Conservation (phyloP, 1,140 invertebrate genomes). For the Apocrypta bakeri region DNA sequence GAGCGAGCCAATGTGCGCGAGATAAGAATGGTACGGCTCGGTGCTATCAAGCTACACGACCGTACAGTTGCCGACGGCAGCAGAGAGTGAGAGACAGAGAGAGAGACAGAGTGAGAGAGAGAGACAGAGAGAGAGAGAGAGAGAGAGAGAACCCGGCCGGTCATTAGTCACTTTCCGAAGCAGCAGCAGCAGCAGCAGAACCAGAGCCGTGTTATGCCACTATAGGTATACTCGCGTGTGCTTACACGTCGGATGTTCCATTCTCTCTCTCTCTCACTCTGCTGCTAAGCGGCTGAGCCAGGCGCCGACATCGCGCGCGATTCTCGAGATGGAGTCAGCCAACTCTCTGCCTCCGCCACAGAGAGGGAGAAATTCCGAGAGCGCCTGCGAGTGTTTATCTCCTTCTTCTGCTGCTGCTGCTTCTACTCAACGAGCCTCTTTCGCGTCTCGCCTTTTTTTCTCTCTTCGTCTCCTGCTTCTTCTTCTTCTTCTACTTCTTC, state of each 20-base stretch:
- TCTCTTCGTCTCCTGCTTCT: constrained; percentile 46
- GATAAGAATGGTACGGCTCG: constrained; percentile 74
- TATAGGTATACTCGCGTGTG: constrained; percentile 2
- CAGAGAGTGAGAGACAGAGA: constrained; percentile 18
- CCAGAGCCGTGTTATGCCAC: constrained; percentile 13
- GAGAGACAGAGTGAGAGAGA: constrained; percentile 55
- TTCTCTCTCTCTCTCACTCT: constrained; percentile 16
- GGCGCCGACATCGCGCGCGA: constrained; percentile 45
- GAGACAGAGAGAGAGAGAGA: constrained; percentile 15
- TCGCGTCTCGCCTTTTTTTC: too few species aligned
- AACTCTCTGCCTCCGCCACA: constrained; percentile 19
- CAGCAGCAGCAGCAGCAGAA: constrained; percentile 66
- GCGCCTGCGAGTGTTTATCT: constrained; percentile 48
- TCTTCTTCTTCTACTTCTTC: constrained; percentile 50
- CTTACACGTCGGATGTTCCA: constrained; percentile 22
- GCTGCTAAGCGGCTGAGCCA: not conserved
- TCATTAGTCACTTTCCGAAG: constrained; percentile 75
- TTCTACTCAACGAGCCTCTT: constrained; percentile 43
- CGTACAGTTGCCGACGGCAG: constrained; percentile 4
- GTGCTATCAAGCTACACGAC: constrained; percentile 53
- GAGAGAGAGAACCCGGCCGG: constrained; percentile 68
- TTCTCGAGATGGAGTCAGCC: constrained; percentile 48
- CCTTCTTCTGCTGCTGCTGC: constrained; percentile 50
- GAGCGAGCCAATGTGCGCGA: constrained; percentile 62
- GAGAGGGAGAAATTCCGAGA: constrained; percentile 40